phyloP scores from a whole-genome alignment of 2,797 vertebrate genomes.

The Danio choprae region DNA sequence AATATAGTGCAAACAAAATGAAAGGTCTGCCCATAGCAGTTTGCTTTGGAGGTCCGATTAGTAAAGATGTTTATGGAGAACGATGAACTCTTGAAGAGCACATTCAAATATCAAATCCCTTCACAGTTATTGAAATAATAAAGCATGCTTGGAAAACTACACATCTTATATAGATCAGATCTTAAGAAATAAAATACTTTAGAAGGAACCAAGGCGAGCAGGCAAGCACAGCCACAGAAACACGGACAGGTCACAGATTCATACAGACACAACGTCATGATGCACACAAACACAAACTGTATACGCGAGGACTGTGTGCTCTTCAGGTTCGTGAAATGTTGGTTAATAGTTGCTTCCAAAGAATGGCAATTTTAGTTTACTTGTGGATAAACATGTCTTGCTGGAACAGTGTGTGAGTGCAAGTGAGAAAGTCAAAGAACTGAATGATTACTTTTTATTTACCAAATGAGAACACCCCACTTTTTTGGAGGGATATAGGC shows the following conservation, averaged over 20 bases:
- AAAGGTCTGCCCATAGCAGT: constrained; percentile 64
- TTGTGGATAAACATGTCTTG: not conserved
- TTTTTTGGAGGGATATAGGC: no score
- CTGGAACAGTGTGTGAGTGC: not conserved
- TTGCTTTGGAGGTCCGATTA: constrained; percentile 43
- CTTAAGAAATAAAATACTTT: constrained; percentile 22
- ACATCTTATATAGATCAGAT: constrained; percentile 23
- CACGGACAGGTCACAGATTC: not conserved
- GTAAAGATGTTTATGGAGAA: constrained; percentile 26
- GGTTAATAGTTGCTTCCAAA: not conserved
- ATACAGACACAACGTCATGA: constrained; percentile 1
- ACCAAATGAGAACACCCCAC: no score
- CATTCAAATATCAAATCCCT: constrained; percentile 5
- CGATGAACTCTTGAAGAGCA: constrained; percentile 33
- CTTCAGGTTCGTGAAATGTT: constrained; percentile 36
- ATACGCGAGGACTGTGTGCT: constrained; percentile 23
- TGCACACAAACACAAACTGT: constrained; percentile 1
- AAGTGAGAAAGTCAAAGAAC: not conserved
- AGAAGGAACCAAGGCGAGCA: constrained; percentile 29
- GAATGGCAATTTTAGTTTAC: not conserved
- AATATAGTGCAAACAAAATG: constrained; percentile 68
- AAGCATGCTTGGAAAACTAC: constrained; percentile 9
- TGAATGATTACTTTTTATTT: not conserved
- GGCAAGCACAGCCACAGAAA: constrained; percentile 43
- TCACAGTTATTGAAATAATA: constrained; percentile 3